Percentiles rank a stretch among this genome's conserved stretches.
These are phyloP conservation scores for Chrysodeixis includens DNA, from an alignment of 2,888 invertebrate species.

Conservation along the genomic window DNA sequence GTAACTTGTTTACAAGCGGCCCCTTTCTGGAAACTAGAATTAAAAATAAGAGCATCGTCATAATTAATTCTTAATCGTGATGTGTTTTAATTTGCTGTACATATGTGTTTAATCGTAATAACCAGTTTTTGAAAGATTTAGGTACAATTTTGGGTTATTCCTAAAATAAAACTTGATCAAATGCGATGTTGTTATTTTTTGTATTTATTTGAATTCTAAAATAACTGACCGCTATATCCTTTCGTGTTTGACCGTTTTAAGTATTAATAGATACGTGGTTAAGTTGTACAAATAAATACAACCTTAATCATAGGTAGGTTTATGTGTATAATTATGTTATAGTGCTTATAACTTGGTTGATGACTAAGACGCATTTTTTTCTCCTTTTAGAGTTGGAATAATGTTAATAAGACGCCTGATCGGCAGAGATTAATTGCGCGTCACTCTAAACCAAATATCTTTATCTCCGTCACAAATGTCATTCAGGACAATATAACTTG, in stretches of 20 bases:
- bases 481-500: background rate
- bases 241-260: background rate
- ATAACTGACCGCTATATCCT: background rate
- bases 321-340: background rate
- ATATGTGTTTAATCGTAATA: slow-evolving; percentile 2
- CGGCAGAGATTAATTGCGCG: background rate
- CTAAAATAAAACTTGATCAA: background rate
- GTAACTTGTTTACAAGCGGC: background rate
- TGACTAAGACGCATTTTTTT: background rate
- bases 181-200: background rate
- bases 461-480: background rate
- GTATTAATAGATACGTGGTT: background rate
- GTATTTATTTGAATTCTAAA: background rate
- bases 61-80: slow-evolving; percentile 6
- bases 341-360: background rate
- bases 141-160: slow-evolving; percentile 4
- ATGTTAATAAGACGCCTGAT: background rate
- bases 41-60: slow-evolving; percentile 14
- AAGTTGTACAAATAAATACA: background rate
- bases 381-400: background rate
- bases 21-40: background rate
- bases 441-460: background rate
- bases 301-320: background rate
- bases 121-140: background rate
- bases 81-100: background rate